Base-by-base conservation (phyloP, 2,797 vertebrate genomes). In the Brachymystax lenok region DNA sequence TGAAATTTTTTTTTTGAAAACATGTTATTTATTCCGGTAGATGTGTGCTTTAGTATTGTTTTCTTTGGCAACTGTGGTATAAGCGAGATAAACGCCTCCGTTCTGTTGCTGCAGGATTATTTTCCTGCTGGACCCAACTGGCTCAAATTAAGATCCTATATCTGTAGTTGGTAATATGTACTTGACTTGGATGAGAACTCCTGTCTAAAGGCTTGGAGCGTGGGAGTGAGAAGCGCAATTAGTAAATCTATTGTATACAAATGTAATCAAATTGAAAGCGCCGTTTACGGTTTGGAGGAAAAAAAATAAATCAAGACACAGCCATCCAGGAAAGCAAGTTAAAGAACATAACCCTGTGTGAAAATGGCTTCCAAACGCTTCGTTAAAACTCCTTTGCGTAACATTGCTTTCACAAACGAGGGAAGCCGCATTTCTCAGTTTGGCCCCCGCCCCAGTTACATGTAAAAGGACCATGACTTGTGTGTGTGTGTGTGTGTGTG, bases 301-400 rank as follows among this genome's bases (percentile, higher is more conserved):
- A 40, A 7, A 40, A 7, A 2, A 19, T 78, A 74, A 68, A 61
- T 40, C 35, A 79, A 71, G 52, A 73, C 64, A 69, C 54, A 73
- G 51, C 52, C 70, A 73, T 84, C 78, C 85, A 88, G 83, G 80
- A 91, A 87, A 84, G 24, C 54, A 80, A 84, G 85, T 89, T 85
- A 85, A 82, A 85, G 74, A 77, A 66, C 54, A 77, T 81, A 83
- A 84, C 24, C 66, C 33, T 75, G 68, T 77, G 79, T 79, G 54
- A 82, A 77, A 87, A 83, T 21, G 81, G 79, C 79, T 86, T 85
- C 73, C 68, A 68, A 83, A 35, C 81, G 67, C 71, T 84, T 86
- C 77, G 79, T 86, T 85, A 75, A 83, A 83, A 67, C 77, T 76
- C 4, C 27, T 40, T 40, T 8, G 35, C 35, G 1, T 7, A 40